These are phyloP conservation scores for Pseudopipra pipra DNA, from an alignment of 2,113 vertebrate genomes.

Conservation along the genomic window DNA sequence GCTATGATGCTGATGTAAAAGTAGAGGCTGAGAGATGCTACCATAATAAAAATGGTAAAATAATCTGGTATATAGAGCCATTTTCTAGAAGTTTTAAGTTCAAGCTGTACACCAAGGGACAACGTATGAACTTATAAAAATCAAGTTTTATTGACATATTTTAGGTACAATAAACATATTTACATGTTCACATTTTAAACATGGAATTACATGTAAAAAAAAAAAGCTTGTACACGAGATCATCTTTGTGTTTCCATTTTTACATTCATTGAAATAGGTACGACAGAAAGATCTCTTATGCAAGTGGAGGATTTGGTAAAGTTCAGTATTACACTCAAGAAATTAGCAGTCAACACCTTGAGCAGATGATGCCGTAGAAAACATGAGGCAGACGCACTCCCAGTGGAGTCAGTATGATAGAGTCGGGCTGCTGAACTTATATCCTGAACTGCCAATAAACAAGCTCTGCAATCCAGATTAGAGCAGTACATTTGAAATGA, in stretches of 20 bases:
- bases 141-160: slow-evolving; percentile 52
- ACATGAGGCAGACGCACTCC: slow-evolving; percentile 28
- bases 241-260: slow-evolving; percentile 40
- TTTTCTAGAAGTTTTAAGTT: not conserved
- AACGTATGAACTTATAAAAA: not conserved
- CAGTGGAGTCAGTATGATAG: slow-evolving; percentile 36
- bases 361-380: slow-evolving; percentile 16
- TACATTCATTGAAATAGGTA: slow-evolving; percentile 49
- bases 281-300: not conserved
- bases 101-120: not conserved
- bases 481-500: slow-evolving; percentile 22
- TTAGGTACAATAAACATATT: slow-evolving; percentile 46
- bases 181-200: slow-evolving; percentile 36
- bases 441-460: slow-evolving; percentile 43
- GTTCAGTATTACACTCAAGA: not conserved
- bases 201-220: slow-evolving; percentile 33
- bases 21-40: not conserved
- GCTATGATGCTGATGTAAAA: fast-evolving
- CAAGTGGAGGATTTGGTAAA: not conserved
- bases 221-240: slow-evolving; percentile 48
- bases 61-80: not conserved
- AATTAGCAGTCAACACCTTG: not conserved
- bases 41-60: not conserved
- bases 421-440: slow-evolving; percentile 26
- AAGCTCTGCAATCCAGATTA: slow-evolving; percentile 45